Evolutionary conservation across 2,113 vertebrate species (phyloP), one percentile per base, ranked within the genome.

Genomic region (Parus major): DNA sequence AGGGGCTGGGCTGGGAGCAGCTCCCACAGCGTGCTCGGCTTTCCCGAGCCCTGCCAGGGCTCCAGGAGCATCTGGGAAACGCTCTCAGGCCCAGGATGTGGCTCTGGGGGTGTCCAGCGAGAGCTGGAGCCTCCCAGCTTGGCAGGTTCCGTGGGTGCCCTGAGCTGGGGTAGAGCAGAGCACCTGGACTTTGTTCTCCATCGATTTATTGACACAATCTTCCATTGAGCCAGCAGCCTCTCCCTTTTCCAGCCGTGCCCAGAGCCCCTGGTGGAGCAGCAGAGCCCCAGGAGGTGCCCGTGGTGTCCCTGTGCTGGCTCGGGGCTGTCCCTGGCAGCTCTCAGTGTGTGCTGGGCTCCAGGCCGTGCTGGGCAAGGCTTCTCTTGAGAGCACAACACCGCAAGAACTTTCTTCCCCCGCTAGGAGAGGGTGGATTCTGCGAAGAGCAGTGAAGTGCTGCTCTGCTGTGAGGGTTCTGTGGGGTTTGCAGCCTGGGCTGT

Each of bases 281-380:
- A 29, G 66, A 61, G 42, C 5, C n/a, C 69, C 68, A 27, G 15
- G 28, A 78, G 16, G 44, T 71, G 83, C 77, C 80, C 1, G 1
- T 44, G 6, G 31, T 5, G 75, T 36, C 92, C 86, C 90, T 8
- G 4, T 6, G 3, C 69, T 91, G 82, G 65, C 92, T 71, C 12
- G 5, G 84, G 15, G 78, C 49, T 78, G 50, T 77, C 21, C 44
- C 91, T 96, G 96, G 93, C 92, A 94, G 86, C 95, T 93, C 91
- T 86, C 96, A 75, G 52, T 88, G 93, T 59, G 70, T 49, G 88
- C 56, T 92, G 96, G 95, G 46, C 93, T 92, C 42, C 92, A 93
- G 73, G 93, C 93, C 88, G 85, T 92, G 86, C 92, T 81, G 92
- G 89, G 94, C n/a, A 69, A 52, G 88, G 92, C 55, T 87, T 91